These are phyloP conservation scores for Cheilosia grossa DNA, from an alignment of 2,888 invertebrate genomes.

Conservation along the genomic window DNA sequence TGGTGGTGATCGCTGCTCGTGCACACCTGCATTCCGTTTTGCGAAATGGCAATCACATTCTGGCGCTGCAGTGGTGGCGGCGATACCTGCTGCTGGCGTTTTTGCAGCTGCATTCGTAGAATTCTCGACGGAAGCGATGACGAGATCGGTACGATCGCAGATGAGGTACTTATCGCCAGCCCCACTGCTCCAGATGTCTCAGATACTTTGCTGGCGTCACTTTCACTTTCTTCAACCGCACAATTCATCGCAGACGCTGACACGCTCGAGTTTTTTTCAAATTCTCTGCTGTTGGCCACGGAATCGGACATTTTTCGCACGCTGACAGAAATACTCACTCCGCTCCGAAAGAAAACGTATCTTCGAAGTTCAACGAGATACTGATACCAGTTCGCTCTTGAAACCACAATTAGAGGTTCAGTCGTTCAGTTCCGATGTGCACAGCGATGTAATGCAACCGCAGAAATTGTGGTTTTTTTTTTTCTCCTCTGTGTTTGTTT, in stretches of 20 bases:
- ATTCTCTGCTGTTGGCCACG: constrained; percentile 63
- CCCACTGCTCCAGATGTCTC: constrained; percentile 34
- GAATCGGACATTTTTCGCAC: constrained; percentile 58
- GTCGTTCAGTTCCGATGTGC: constrained; percentile 45
- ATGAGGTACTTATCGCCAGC: constrained; percentile 12
- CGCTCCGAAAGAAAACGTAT: constrained; percentile 53
- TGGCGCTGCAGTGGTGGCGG: constrained; percentile 48
- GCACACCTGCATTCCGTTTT: constrained; percentile 65
- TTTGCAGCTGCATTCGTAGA: constrained; percentile 79
- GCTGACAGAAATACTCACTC: constrained; percentile 39
- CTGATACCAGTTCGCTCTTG: constrained; percentile 69
- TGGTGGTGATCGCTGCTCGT: constrained; percentile 59
- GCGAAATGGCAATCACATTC: constrained; percentile 62
- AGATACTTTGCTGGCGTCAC: constrained; percentile 38
- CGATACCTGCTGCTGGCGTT: constrained; percentile 55
- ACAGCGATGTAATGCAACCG: constrained; percentile 52
- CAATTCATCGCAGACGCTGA: constrained; percentile 45
- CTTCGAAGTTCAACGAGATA: constrained; percentile 71
- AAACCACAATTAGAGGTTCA: constrained; percentile 62
- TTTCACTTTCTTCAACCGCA: constrained; percentile 72
- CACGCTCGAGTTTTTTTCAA: constrained; percentile 59
- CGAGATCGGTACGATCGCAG: constrained; percentile 79
- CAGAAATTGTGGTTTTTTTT: constrained; percentile 15
- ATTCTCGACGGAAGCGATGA: constrained; percentile 81
- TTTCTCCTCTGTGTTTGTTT: constrained; percentile 20